Evolutionary conservation across 2,888 invertebrate species (phyloP).

Genomic region (Bugula neritina): DNA sequence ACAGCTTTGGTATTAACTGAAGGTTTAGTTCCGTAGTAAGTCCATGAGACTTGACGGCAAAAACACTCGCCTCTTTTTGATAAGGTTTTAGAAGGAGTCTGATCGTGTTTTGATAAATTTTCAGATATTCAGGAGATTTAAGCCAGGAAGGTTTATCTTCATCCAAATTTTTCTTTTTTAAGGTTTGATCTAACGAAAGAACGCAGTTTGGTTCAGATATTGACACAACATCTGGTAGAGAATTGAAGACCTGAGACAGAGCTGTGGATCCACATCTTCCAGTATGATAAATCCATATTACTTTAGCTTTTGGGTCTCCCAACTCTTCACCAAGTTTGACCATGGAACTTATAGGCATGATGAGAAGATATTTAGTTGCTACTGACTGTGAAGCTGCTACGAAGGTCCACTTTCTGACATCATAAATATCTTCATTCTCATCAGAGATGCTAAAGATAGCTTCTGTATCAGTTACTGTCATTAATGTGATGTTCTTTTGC

Average conservation of each 20-base stretch:
- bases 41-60: not conserved
- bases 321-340: not conserved
- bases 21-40: not conserved
- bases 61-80: not conserved
- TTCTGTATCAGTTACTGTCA: not conserved
- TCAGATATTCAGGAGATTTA: not conserved
- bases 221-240: slow-evolving; percentile 1
- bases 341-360: not conserved
- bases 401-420: not conserved
- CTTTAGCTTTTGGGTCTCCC: not conserved
- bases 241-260: not conserved
- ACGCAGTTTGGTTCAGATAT: not conserved
- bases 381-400: not conserved
- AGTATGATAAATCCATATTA: slow-evolving; percentile 2
- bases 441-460: slow-evolving; percentile 6
- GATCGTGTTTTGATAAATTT: not conserved
- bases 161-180: not conserved
- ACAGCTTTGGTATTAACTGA: not conserved
- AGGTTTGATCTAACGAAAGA: not conserved
- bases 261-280: not conserved
- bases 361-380: not conserved
- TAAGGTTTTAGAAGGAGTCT: not conserved
- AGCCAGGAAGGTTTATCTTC: not conserved
- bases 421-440: not conserved
- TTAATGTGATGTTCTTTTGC: not conserved